A percentile compares a stretch with the other conserved stretches of the same genome.
These are phyloP conservation scores for Esox niger DNA, from an alignment of 2,113 vertebrate species.

Conservation along the genomic window DNA sequence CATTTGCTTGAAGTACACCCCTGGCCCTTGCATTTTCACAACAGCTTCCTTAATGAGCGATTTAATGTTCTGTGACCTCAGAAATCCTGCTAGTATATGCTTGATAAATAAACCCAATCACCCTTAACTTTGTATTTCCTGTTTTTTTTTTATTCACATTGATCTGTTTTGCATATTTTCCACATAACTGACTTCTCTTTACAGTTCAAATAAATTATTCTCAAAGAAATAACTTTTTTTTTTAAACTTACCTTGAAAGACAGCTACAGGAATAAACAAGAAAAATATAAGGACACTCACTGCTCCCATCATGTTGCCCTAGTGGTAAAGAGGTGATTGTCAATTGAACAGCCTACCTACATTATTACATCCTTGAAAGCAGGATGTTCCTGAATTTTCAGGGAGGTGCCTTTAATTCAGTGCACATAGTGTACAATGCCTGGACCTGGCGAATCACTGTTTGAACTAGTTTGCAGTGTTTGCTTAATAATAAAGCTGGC, in stretches of 20 bases:
- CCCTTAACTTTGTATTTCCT: no score
- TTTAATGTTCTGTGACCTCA: no score
- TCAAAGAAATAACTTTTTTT: not conserved
- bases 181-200: no score
- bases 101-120: no score
- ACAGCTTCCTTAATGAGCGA: no score
- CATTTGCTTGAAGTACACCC: no score
- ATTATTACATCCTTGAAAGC: slow-evolving; percentile 60
- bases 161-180: no score
- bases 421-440: slow-evolving; percentile 20
- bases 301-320: slow-evolving; percentile 42
- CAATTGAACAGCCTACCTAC: slow-evolving; percentile 22
- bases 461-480: slow-evolving; percentile 51
- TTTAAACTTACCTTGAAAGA: slow-evolving; percentile 46
- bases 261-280: slow-evolving; percentile 21
- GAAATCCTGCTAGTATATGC: no score
- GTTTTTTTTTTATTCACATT: no score
- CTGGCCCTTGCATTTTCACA: no score
- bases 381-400: slow-evolving; percentile 55
- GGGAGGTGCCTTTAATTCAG: slow-evolving; percentile 34
- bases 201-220: not conserved
- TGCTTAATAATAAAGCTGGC: slow-evolving; percentile 8
- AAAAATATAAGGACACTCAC: slow-evolving; percentile 40
- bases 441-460: slow-evolving; percentile 38
- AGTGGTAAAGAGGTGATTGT: slow-evolving; percentile 21